Percentiles rank a stretch among this genome's conserved stretches.
phyloP scores from a whole-genome alignment of 2,113 vertebrate species.

The Calidris pugnax region DNA sequence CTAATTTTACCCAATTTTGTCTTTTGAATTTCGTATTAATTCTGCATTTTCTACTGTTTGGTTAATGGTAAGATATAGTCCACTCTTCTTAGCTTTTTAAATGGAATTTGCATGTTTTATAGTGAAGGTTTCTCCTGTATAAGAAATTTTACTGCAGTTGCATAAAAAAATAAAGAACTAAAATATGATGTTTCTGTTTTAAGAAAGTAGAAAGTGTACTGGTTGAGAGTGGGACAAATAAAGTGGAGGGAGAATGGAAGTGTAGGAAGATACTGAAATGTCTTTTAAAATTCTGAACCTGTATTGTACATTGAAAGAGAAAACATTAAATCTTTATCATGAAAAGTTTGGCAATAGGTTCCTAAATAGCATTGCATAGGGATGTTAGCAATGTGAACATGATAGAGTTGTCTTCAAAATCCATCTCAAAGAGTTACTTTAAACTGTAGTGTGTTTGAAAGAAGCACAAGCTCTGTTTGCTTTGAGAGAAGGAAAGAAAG shows the following conservation, averaged over 20 bases:
- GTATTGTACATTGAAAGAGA: background rate
- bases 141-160: background rate
- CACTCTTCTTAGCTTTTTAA: background rate
- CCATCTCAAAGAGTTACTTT: background rate
- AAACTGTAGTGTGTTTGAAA: background rate
- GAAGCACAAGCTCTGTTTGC: background rate
- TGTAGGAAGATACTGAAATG: background rate
- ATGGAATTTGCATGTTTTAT: background rate
- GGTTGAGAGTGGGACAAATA: background rate
- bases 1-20: background rate
- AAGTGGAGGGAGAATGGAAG: background rate
- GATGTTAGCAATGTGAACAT: background rate
- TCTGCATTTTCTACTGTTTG: background rate
- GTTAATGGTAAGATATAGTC: background rate
- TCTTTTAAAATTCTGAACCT: background rate
- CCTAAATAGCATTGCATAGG: background rate
- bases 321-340: background rate
- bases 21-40: background rate
- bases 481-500: background rate
- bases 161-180: background rate
- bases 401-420: background rate
- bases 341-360: background rate
- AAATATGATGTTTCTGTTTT: background rate
- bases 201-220: background rate
- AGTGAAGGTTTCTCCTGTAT: background rate